A percentile compares a stretch with the other conserved stretches of the same genome.
These are phyloP conservation scores for Orestias chungarensis DNA, from an alignment of 2,797 vertebrate genomes.

Conservation along the genomic window DNA sequence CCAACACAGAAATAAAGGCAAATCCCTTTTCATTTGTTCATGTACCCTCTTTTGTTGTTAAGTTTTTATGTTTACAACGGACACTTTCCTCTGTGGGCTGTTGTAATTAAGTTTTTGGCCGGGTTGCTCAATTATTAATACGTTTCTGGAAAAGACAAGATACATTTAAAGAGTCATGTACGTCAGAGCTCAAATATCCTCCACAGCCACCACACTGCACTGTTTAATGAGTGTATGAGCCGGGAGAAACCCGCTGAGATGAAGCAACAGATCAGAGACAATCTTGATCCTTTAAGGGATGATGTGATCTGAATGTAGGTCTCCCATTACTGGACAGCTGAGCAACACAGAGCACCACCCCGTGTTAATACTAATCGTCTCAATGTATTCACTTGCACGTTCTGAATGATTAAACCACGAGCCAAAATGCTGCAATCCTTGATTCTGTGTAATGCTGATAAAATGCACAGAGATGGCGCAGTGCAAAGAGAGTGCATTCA, in stretches of 20 bases:
- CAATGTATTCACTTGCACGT: constrained; percentile 64
- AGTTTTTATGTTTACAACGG: constrained; percentile 7
- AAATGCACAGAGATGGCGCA: constrained; percentile 22
- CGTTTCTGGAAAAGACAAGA: constrained; percentile 12
- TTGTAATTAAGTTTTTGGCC: constrained; percentile 18
- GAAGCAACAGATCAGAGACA: constrained; percentile 26
- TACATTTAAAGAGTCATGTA: constrained; percentile 10
- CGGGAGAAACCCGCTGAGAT: constrained; percentile 1
- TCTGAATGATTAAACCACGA: constrained; percentile 44
- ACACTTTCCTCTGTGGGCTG: neutral
- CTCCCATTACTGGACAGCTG: constrained; percentile 38
- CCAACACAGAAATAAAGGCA: neutral
- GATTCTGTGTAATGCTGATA: constrained; percentile 17
- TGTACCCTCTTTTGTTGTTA: neutral
- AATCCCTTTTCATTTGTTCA: too few species aligned
- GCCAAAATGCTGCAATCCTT: constrained; percentile 15
- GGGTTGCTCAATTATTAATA: constrained; percentile 35
- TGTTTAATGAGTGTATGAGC: constrained; percentile 35
- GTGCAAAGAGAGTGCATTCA: too few species aligned
- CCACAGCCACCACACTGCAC: neutral
- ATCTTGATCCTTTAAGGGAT: constrained; percentile 36
- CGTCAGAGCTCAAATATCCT: constrained; percentile 19
- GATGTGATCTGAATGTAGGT: constrained; percentile 52
- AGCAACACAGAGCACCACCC: constrained; percentile 48
- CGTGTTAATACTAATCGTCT: constrained; percentile 52